Evolutionary conservation across 92 coral and sea anemone species (phyloP).

Genomic region (Phenganax subtilis): DNA sequence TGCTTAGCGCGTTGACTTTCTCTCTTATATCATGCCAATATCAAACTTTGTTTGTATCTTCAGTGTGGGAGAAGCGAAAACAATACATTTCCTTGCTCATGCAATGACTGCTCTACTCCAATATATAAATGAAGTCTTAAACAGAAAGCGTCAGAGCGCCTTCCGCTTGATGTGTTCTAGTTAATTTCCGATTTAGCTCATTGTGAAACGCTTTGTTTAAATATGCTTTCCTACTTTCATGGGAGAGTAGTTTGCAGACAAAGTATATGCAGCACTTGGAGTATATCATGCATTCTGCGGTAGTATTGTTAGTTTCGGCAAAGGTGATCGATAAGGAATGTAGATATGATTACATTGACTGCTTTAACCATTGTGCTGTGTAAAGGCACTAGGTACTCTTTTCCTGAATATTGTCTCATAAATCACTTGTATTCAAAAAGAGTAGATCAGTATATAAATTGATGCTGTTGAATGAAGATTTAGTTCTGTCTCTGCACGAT

Average conservation of each 20-base stretch:
- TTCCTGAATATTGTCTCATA: too few relatives aligned
- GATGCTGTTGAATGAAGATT: too few relatives aligned
- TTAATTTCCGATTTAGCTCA: constrained; percentile 33
- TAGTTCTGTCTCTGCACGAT: too few relatives aligned
- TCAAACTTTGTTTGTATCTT: background rate
- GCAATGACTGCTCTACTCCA: background rate
- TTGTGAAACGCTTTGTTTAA: constrained; percentile 20
- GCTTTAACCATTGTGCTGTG: too few relatives aligned
- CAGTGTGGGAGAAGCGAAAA: background rate
- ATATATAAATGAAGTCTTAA: constrained; percentile 4
- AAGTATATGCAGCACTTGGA: background rate
- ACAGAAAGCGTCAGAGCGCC: constrained; percentile 1
- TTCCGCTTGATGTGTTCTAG: constrained; percentile 22
- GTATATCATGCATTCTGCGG: too few relatives aligned
- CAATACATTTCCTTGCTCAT: background rate
- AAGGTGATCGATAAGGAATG: too few relatives aligned
- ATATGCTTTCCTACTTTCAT: constrained; percentile 6
- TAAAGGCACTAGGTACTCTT: too few relatives aligned
- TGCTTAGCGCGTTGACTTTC: background rate
- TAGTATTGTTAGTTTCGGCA: too few relatives aligned
- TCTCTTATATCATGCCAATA: background rate
- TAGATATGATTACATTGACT: too few relatives aligned
- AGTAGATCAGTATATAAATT: too few relatives aligned
- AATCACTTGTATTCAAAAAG: too few relatives aligned
- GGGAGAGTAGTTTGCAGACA: background rate